Evolutionary conservation across 2,797 vertebrate genomes (phyloP).

Genomic region (Lerista edwardsae): DNA sequence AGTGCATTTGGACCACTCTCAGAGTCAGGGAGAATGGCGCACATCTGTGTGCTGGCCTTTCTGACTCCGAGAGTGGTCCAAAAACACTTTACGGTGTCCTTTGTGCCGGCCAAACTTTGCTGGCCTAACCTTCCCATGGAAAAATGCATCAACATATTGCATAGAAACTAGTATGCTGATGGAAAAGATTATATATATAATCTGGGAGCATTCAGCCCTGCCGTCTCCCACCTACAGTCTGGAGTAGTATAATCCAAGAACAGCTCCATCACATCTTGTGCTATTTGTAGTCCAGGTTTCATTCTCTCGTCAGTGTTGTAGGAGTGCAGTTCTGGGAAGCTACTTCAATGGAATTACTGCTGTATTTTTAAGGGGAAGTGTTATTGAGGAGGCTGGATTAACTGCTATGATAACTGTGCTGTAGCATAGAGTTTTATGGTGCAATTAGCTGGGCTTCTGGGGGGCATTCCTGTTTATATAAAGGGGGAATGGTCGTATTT

Average conservation of each 20-base stretch:
- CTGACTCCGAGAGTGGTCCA: too few relatives aligned
- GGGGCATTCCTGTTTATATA: not conserved
- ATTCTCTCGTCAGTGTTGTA: too few relatives aligned
- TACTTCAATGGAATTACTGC: not conserved
- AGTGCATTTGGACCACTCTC: too few relatives aligned
- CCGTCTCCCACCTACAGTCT: not conserved
- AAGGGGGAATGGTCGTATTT: not conserved
- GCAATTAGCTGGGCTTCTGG: not conserved
- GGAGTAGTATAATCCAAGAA: not conserved
- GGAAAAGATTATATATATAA: not conserved
- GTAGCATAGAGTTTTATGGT: not conserved
- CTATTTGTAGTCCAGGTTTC: not conserved
- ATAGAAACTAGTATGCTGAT: not conserved
- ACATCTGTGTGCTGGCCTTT: too few relatives aligned
- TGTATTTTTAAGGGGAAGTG: not conserved
- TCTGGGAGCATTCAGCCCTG: not conserved
- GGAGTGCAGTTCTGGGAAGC: not conserved
- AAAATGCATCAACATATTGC: not conserved
- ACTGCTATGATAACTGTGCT: not conserved
- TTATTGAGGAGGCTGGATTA: not conserved
- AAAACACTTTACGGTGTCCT: too few relatives aligned
- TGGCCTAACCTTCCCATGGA: not conserved
- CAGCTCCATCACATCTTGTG: too few relatives aligned
- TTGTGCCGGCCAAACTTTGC: too few relatives aligned
- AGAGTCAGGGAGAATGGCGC: too few relatives aligned